Percentiles rank a stretch among this genome's conserved stretches.
Evolutionary conservation across 2,113 vertebrate genomes (phyloP).

Genomic region (Porphyrio hochstetteri): DNA sequence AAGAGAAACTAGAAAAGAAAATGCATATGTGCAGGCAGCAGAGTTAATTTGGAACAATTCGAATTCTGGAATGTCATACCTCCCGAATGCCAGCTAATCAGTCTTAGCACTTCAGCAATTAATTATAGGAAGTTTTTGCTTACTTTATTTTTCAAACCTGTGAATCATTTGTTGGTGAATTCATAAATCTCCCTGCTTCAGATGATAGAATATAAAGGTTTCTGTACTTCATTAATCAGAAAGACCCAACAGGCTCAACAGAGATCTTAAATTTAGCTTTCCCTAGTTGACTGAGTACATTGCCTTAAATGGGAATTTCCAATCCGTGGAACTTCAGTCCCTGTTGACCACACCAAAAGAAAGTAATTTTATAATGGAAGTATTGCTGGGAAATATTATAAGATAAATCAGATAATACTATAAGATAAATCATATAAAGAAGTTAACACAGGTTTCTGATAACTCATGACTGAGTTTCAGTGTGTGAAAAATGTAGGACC

Average conservation of each 20-base stretch:
- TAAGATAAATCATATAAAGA: neutral
- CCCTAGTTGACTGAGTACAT: constrained; percentile 10
- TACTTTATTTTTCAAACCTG: constrained; percentile 29
- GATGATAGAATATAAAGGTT: neutral
- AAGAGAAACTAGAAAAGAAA: neutral
- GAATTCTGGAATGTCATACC: neutral
- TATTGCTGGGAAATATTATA: neutral
- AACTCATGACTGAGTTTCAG: neutral
- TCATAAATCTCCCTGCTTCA: constrained; percentile 31
- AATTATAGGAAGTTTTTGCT: constrained; percentile 52
- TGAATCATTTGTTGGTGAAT: constrained; percentile 39
- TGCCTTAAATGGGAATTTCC: constrained; percentile 61
- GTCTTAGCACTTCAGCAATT: constrained; percentile 22
- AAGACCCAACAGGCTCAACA: constrained; percentile 35
- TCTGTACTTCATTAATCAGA: constrained; percentile 32
- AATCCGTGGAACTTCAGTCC: neutral
- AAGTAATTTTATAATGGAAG: neutral
- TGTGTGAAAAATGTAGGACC: neutral
- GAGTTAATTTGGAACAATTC: neutral
- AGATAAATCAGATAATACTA: neutral
- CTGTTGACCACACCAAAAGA: constrained; percentile 37
- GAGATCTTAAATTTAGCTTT: constrained; percentile 65
- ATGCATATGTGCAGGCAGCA: neutral
- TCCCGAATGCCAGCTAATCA: neutral
- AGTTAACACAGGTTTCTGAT: neutral